Evolutionary conservation across 1,140 invertebrate species (phyloP).

Genomic region (Ditylenchus dipsaci): DNA sequence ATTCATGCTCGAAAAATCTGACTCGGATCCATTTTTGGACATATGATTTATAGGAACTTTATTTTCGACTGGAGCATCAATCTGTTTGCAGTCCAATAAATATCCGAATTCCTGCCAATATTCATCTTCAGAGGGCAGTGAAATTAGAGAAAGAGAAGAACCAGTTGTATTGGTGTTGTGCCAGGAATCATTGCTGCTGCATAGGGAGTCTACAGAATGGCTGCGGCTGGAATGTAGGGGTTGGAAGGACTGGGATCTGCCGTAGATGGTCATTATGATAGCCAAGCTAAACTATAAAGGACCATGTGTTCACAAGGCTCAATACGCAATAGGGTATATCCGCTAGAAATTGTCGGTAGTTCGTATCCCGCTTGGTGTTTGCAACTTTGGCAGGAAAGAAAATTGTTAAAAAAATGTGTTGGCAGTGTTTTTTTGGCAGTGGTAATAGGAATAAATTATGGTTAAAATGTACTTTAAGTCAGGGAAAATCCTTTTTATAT

Average conservation of each 20-base stretch:
- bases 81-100: slow-evolving; percentile 13
- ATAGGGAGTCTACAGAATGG: neutral
- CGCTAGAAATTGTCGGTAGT: no score
- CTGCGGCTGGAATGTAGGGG: neutral
- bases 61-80: neutral
- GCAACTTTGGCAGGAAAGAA: no score
- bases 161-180: neutral
- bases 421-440: neutral
- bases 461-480: neutral
- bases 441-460: neutral
- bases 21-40: neutral
- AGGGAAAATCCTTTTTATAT: neutral
- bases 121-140: slow-evolving; percentile 15
- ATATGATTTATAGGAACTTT: neutral
- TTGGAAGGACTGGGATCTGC: neutral
- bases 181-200: neutral
- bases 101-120: slow-evolving; percentile 29
- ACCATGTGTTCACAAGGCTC: no score
- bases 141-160: neutral
- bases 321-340: no score
- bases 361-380: no score
- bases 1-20: neutral
- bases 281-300: no score
- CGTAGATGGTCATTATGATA: neutral
- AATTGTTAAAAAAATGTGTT: no score